A percentile compares a stretch with the other conserved stretches of the same genome.
These are phyloP conservation scores for Orchestia grillus DNA, from an alignment of 1,140 invertebrate species.

Conservation along the genomic window DNA sequence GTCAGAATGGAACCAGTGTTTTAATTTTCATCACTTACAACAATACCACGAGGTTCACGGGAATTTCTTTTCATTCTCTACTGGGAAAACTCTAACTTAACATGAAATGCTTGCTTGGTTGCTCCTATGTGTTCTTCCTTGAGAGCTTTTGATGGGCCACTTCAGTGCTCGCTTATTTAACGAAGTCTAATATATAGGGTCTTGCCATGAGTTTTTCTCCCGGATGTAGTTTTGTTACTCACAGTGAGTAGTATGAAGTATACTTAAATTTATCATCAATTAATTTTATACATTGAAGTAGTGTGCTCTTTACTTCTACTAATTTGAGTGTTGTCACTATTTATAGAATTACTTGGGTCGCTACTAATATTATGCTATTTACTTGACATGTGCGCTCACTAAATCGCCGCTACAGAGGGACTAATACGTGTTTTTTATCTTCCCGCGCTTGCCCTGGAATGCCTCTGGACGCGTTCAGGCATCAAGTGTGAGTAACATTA, in stretches of 20 bases:
- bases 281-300: too few relatives aligned
- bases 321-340: not conserved
- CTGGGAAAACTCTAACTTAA: too few relatives aligned
- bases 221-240: not conserved
- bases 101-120: too few relatives aligned
- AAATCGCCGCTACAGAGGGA: not conserved
- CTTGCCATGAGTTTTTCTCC: not conserved
- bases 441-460: not conserved
- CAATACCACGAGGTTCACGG: too few relatives aligned
- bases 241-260: not conserved
- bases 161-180: not conserved
- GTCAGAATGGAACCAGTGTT: not conserved
- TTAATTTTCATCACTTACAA: not conserved
- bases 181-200: not conserved
- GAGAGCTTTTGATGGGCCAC: not conserved
- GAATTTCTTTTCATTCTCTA: too few relatives aligned
- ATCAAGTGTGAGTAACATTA: slow-evolving; percentile 48
- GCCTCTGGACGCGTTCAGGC: slow-evolving; percentile 26
- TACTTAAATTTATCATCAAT: not conserved
- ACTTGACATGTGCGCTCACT: not conserved
- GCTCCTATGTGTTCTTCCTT: too few relatives aligned
- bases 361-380: not conserved
- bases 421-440: not conserved
- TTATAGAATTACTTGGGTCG: not conserved
- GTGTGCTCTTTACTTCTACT: not conserved